Percentiles rank a stretch among this genome's conserved stretches.
These are phyloP conservation scores for Anoura caudifer DNA, from an alignment of 2,113 vertebrate species.

Conservation along the genomic window DNA sequence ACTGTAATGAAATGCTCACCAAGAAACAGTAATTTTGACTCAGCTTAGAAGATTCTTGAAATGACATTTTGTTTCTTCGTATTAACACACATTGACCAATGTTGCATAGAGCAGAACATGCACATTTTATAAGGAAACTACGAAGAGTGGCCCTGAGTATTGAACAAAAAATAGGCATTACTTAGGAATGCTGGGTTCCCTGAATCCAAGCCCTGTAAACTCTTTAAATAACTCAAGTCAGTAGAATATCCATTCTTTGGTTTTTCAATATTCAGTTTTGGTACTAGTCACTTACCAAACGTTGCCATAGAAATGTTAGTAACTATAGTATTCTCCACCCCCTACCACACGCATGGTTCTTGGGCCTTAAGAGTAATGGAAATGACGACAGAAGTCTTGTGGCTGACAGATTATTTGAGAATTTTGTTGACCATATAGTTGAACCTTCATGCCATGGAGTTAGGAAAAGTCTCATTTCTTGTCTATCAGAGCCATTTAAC, in stretches of 20 bases:
- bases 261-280: background rate
- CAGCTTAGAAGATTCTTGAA: constrained; percentile 15
- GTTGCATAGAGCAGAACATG: background rate
- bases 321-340: background rate
- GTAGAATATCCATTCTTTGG: background rate
- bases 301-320: background rate
- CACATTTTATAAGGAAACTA: background rate
- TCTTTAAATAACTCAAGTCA: background rate
- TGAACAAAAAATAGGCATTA: background rate
- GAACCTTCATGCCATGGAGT: background rate
- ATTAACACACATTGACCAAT: background rate
- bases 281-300: background rate
- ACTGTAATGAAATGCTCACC: constrained; percentile 44
- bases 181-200: background rate
- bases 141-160: background rate
- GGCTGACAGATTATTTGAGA: background rate
- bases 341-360: background rate
- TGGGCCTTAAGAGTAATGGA: background rate
- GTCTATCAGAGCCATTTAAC: background rate
- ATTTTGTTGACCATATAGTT: background rate
- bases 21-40: constrained; percentile 44
- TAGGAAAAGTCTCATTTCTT: background rate
- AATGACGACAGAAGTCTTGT: constrained; percentile 26
- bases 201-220: background rate
- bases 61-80: background rate